These are phyloP conservation scores for Dyspetes luteomarginatus DNA, from an alignment of 2,888 invertebrate species.

Conservation along the genomic window DNA sequence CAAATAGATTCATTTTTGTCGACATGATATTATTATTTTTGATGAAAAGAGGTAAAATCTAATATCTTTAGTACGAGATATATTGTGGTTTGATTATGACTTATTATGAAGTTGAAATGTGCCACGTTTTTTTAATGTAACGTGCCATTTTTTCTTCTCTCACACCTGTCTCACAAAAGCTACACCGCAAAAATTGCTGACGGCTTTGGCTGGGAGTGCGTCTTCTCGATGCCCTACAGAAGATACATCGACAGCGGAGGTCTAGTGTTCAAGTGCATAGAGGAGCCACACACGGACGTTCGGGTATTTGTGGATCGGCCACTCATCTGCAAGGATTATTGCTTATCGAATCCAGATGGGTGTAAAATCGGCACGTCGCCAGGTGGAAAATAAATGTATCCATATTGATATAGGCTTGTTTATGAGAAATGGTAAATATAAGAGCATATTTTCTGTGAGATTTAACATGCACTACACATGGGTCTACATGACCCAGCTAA, in stretches of 20 bases:
- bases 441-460: neutral
- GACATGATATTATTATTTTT: no score
- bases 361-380: slow-evolving; percentile 53
- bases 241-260: slow-evolving; percentile 70
- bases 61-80: neutral
- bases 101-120: neutral
- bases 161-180: slow-evolving; percentile 53
- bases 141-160: neutral
- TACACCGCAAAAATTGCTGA: slow-evolving; percentile 71
- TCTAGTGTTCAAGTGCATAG: slow-evolving; percentile 72
- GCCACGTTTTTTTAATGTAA: neutral
- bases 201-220: slow-evolving; percentile 72
- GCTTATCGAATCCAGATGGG: slow-evolving; percentile 36
- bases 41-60: neutral
- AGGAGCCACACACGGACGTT: slow-evolving; percentile 74
- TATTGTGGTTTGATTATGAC: neutral
- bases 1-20: neutral
- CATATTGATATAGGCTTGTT: neutral
- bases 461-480: no score
- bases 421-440: neutral
- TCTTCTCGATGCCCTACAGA: slow-evolving; percentile 71
- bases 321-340: slow-evolving; percentile 61
- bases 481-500: no score
- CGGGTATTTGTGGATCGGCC: slow-evolving; percentile 68
- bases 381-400: slow-evolving; percentile 38